Base-by-base conservation (phyloP, 1,140 invertebrate species). In the Aricia agestis region DNA sequence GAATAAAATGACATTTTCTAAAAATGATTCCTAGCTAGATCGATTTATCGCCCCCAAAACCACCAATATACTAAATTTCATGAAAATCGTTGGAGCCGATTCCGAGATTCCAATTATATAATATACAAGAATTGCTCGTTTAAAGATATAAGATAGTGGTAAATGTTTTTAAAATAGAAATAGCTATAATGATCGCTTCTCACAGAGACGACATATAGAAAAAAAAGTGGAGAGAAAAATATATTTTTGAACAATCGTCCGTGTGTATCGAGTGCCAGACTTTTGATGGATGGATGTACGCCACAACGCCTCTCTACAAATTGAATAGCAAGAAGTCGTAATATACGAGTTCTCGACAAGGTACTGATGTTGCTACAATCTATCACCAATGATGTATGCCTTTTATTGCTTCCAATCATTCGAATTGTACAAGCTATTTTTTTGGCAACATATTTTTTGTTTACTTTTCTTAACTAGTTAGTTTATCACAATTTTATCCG, bases 211-310 rank as follows among this genome's bases (percentile, higher is more conserved):
- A 4, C 45, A 52, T 15, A 13, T n/a, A 52, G 7, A 52, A 13
- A 1, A 52, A 52, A 15, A 52, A 42, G 7, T 5, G 36, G 6
- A 36, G 6, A 36, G 36, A 36, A 36, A 36, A 36, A 36, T 36
- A 36, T 13, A 52, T 13, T 52, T 52, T 52, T 9, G 18, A 59
- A 59, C 58, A 59, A 59, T 59, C 17, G 58, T 7, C 73, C 25
- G 73, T 77, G 69, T 73, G 74, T 79, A 74, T 71, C 61, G 41
- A 52, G 63, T 18, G 73, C 67, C 70, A 72, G 73, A 69, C 69
- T 57, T 58, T 68, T 76, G 76, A 76, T 74, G 76, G 76, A 80
- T 80, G 72, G 78, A 80, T 75, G 72, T 68, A 68, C 69, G 45
- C 71, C 72, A 72, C 72, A 74, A 72, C 71, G 75, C 71, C 74